Base-by-base conservation (phyloP, 2,888 invertebrate species). In the Eurytoma adleriae region DNA sequence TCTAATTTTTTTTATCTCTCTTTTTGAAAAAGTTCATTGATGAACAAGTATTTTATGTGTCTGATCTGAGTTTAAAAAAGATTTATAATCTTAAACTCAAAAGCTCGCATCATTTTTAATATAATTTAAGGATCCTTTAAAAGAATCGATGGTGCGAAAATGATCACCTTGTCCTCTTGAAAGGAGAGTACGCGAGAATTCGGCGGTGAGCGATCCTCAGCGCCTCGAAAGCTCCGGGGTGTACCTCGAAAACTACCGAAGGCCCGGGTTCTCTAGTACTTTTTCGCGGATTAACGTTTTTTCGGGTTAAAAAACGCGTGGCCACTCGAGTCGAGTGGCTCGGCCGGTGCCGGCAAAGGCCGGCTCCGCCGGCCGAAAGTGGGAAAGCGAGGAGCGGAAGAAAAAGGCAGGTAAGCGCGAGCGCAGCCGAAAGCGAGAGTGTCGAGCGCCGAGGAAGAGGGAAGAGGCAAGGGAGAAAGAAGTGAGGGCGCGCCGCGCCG, bases 401-500 rank as follows among this genome's bases (percentile, higher is more conserved):
- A 64, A 61, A 79, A 66, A 74, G 69, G 69, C 40, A 56, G 75
- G 61, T 54, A 54, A 64, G 64, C 62, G 66, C 61, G 61, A 56
- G 24, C 59, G 40, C 40, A 10, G 14, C 54, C 62, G 82, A 82
- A 81, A 82, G 73, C 67, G 79, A 71, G 72, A 81, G 72, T 69
- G 77, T 57, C 24, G 64, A n/a, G 69, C 56, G 66, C 27, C 10
- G 64, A 18, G 70, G 24, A 56, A 54, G 40, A 16, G 20, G 10
- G 74, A 64, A 72, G 62, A 76, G 79, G 73, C 83, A 83, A 84
- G 83, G 79, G 83, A 83, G 83, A 84, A 81, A 82, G 82, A 76
- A 85, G 73, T 12, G 77, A 78, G 71, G 75, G 80, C 66, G 84
- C 79, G 81, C 52, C 83, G 81, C 79, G 74, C 78, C 67, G 82